Evolutionary conservation across 2,888 invertebrate species (phyloP).

Genomic region (Cryptus viduatorius): DNA sequence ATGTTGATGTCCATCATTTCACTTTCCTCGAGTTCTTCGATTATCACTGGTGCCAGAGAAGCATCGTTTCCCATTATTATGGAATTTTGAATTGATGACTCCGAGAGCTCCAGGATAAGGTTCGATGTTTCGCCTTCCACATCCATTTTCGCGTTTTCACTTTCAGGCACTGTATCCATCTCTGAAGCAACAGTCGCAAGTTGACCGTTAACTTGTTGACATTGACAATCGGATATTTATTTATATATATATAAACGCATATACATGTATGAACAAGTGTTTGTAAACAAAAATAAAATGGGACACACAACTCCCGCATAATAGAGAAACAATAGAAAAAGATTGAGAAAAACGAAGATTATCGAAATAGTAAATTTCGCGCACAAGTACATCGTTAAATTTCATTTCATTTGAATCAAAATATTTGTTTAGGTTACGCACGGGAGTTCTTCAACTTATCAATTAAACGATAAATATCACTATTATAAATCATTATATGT

Average conservation of each 20-base stretch:
- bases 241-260: neutral
- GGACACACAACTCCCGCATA: neutral
- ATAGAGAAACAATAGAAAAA: neutral
- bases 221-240: neutral
- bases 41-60: conserved; percentile 76
- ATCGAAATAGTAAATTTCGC: neutral
- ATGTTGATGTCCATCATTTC: conserved; percentile 78
- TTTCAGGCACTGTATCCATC: conserved; percentile 40
- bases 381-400: too few species aligned
- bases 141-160: neutral
- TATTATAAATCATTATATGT: neutral
- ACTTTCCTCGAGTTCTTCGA: conserved; percentile 81
- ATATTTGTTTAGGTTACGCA: too few species aligned
- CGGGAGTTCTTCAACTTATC: neutral
- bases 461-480: neutral
- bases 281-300: neutral
- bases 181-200: conserved; percentile 31
- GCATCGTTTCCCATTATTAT: conserved; percentile 30
- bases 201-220: neutral
- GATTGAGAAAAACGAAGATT: too few species aligned
- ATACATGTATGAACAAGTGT: neutral
- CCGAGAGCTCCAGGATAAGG: conserved; percentile 42
- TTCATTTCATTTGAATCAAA: too few species aligned
- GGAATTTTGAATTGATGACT: conserved; percentile 11
- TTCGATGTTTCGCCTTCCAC: neutral